Evolutionary conservation across 2,888 invertebrate species (phyloP), one percentile per base, ranked within the genome.

Genomic region (Ferdinandea cuprea): DNA sequence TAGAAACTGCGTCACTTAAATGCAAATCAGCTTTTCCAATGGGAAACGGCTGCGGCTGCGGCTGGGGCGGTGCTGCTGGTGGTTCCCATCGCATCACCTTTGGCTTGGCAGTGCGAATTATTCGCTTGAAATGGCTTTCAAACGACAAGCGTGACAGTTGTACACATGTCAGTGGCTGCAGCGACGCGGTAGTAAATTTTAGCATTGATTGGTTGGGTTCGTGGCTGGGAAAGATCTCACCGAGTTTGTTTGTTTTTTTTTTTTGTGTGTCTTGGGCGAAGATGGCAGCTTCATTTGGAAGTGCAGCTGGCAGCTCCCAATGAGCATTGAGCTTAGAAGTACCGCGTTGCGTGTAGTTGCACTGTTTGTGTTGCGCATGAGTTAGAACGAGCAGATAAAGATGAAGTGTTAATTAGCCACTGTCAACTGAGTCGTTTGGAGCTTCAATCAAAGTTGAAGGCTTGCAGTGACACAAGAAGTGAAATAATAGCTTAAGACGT

Each of bases 1-100:
- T 83, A 83, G 72, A 72, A 77, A 73, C 77, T 83, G 83, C 83
- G 83, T 83, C 83, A 83, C 77, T 83, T 77, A 77, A 73, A 78
- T 83, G 83, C 83, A 83, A 83, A 76, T 81, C 71, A 71, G 71
- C 58, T 68, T 74, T 65, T 52, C 42, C 50, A 48, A 56, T 61
- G 66, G 54, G 54, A 40, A 44, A 19, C n/a, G n/a, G n/a, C n/a
- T n/a, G n/a, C n/a, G n/a, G n/a, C n/a, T 25, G 54, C 48, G 59
- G 66, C 46, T 65, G n/a, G 13, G 7, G 40, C 21, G 54, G 1
- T 15, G 65, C n/a, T 35, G 46, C 35, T 50, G 46, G 7, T 50
- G 30, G 72, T 77, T 83, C 77, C 72, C 83, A 83, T 58, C 76
- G 76, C 61, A 74, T 11, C n/a, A n/a, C n/a, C n/a, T 19, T 25